phyloP scores from a whole-genome alignment of 2,797 vertebrate species.

The Hozukius guyotensis region DNA sequence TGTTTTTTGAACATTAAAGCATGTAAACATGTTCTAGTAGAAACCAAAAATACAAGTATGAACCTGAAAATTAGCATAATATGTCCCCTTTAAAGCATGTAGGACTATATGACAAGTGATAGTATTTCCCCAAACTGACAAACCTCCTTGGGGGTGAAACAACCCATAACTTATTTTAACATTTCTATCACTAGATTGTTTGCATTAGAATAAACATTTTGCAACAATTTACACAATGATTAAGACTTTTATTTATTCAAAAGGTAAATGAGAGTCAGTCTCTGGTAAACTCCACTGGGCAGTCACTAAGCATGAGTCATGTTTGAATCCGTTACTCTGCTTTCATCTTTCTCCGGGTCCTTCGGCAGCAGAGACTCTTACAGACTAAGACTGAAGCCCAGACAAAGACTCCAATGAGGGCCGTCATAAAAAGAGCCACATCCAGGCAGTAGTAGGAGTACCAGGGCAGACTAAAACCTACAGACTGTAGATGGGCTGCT shows the following conservation, averaged over 20 bases:
- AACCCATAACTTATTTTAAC: background rate
- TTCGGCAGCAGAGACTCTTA: constrained; percentile 52
- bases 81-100: background rate
- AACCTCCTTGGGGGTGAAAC: background rate
- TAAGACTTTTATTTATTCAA: background rate
- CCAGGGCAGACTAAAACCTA: constrained; percentile 66
- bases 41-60: background rate
- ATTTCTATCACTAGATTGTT: background rate
- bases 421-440: constrained; percentile 49
- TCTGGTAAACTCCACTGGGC: background rate
- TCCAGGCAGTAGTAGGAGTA: constrained; percentile 75
- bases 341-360: constrained; percentile 66
- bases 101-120: background rate
- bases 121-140: background rate
- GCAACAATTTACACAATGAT: background rate
- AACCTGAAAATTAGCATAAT: background rate
- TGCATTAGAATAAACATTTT: background rate
- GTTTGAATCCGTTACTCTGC: constrained; percentile 33
- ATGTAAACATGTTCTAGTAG: background rate
- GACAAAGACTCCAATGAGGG: constrained; percentile 7
- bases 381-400: constrained; percentile 51
- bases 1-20: background rate
- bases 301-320: background rate
- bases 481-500: constrained; percentile 63
- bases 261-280: background rate